Conservation (phyloP, 1,140 invertebrate species). For the Zaprionus gabonicus region DNA sequence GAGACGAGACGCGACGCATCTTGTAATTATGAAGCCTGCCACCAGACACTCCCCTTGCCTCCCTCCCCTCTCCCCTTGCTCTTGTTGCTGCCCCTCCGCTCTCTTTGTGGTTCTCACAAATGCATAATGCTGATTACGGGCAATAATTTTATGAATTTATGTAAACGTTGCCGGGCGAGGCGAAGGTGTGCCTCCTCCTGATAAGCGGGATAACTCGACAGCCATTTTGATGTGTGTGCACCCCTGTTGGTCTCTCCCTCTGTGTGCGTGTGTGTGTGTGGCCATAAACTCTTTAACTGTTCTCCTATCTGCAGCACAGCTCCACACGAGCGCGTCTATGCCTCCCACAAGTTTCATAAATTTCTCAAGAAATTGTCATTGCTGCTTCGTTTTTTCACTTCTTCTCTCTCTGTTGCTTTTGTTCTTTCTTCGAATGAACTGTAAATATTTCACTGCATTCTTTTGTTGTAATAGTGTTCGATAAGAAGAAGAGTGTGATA, state of each 20-base stretch:
- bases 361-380: constrained; percentile 45
- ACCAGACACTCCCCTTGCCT: neutral
- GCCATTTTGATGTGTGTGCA: neutral
- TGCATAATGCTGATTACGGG: constrained; percentile 84
- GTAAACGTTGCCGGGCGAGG: constrained; percentile 59
- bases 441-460: too few relatives aligned
- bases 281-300: constrained; percentile 48
- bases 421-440: neutral
- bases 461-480: too few relatives aligned
- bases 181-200: constrained; percentile 47
- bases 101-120: constrained; percentile 79
- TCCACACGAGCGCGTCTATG: constrained; percentile 25
- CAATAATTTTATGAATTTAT: constrained; percentile 84
- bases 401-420: constrained; percentile 1
- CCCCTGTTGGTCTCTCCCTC: neutral
- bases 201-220: constrained; percentile 47
- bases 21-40: constrained; percentile 63
- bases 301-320: constrained; percentile 33
- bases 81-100: neutral
- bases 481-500: too few relatives aligned
- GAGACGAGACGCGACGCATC: constrained; percentile 22
- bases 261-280: constrained; percentile 21
- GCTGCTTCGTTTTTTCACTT: neutral
- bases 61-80: neutral
- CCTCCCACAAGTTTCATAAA: constrained; percentile 61